phyloP scores from a whole-genome alignment of 37 sponge, comb jelly and placozoan genomes.

The Ianthella basta region DNA sequence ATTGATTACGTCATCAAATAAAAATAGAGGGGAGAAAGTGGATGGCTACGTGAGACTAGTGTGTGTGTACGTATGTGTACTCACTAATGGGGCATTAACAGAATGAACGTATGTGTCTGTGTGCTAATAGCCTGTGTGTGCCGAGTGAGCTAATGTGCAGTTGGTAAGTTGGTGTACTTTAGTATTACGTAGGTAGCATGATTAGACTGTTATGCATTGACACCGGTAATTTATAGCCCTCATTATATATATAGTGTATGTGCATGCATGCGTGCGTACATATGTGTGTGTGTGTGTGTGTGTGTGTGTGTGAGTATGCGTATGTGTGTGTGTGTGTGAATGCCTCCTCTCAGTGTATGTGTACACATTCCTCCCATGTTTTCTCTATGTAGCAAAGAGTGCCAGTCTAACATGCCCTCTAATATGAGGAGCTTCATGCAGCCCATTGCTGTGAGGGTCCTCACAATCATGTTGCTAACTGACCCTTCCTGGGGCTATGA shows the following conservation, averaged over 20 bases:
- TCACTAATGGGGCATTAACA: no score
- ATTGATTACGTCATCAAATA: no score
- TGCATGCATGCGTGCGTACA: not conserved
- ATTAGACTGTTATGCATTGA: no score
- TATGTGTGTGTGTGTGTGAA: not conserved
- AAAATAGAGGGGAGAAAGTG: no score
- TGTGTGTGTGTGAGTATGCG: not conserved
- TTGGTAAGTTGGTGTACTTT: no score
- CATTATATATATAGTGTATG: no score
- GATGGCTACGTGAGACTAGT: no score
- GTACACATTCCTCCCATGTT: not conserved
- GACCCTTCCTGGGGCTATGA: conserved; percentile 19
- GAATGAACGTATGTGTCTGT: no score
- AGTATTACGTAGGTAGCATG: no score
- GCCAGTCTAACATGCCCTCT: not conserved
- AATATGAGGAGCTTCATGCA: not conserved
- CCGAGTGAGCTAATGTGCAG: no score
- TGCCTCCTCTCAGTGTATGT: not conserved
- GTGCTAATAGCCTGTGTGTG: no score
- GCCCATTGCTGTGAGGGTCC: not conserved
- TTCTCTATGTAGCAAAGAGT: conserved; percentile 8
- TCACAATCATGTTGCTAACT: conserved; percentile 11
- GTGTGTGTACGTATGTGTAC: not conserved
- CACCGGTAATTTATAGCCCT: no score
- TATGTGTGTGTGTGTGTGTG: not conserved